Base-by-base conservation (phyloP, 2,888 invertebrate genomes). In the Subacronicta megacephala region DNA sequence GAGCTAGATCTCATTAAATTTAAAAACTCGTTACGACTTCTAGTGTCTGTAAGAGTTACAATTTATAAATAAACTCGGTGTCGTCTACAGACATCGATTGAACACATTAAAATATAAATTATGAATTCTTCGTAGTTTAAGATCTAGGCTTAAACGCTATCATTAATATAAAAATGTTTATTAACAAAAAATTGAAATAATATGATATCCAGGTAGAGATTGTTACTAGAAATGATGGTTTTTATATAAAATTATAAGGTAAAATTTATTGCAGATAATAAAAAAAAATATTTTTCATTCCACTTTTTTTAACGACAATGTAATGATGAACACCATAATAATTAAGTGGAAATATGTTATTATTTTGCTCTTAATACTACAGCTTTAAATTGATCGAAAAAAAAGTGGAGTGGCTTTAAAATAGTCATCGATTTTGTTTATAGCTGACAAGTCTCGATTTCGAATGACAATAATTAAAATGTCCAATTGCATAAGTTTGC, bases 221-320 rank as follows among this genome's bases (percentile, higher is more conserved):
- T 94, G 94, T 94, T 94, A 94, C 85, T 94, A 93, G 92, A 90
- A 66, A 87, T 88, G 91, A 90, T 91, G 92, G 88, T 92, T 93
- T 93, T 93, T 93, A 91, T 90, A 90, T 78, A 76, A 90, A 89
- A 86, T 37, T 84, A 84, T 84, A 80, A 87, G 85, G 77, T 83
- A 84, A 82, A 84, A 84, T 75, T 31, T 76, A 82, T 76, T 81
- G 82, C 88, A 84, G 81, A 85, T 79, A 77, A 81, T 82, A 82
- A 82, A 75, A 82, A 75, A 23, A 78, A 77, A 81, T 78, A 70
- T 67, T 60, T 56, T 65, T 56, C 78, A 70, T 80, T 78, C 77
- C 79, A 84, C 82, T 88, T 85, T 83, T 84, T 82, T 65, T 64
- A 73, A 74, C 77, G 80, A 62, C 60, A 45, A 60, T 51, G 62